These are phyloP conservation scores for Epistrophe grossulariae DNA, from an alignment of 2,888 invertebrate species.

Conservation along the genomic window DNA sequence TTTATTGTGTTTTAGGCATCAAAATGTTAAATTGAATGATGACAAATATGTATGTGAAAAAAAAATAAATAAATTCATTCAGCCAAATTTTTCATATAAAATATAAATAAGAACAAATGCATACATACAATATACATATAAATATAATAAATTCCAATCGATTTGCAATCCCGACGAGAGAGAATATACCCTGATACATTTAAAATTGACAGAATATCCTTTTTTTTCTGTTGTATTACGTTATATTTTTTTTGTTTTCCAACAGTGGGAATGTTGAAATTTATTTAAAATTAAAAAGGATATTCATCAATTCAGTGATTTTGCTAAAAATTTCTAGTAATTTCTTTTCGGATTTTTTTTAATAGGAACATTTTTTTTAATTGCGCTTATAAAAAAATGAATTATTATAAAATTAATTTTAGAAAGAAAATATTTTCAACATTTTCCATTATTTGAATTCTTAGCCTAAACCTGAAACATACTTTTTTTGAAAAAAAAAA, in stretches of 20 bases:
- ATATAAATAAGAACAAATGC: constrained; percentile 3
- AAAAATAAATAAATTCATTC: constrained; percentile 32
- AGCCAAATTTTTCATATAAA: background rate
- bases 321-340: too few relatives aligned
- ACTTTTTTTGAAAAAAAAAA: too few relatives aligned
- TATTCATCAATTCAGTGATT: too few relatives aligned
- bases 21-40: constrained; percentile 50
- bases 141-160: constrained; percentile 2
- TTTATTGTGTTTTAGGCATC: background rate
- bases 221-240: background rate
- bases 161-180: constrained; percentile 32
- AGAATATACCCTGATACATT: constrained; percentile 27
- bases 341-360: too few relatives aligned
- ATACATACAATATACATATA: background rate
- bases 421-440: too few relatives aligned
- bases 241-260: background rate
- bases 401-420: too few relatives aligned
- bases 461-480: too few relatives aligned
- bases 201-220: constrained; percentile 32
- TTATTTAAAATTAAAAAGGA: background rate
- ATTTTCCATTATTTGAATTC: too few relatives aligned
- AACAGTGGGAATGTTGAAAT: background rate
- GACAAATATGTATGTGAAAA: background rate
- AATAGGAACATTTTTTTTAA: too few relatives aligned
- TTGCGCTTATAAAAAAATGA: too few relatives aligned